Conservation (phyloP, 2,888 invertebrate genomes). For the Rotaria magnacalcarata region DNA sequence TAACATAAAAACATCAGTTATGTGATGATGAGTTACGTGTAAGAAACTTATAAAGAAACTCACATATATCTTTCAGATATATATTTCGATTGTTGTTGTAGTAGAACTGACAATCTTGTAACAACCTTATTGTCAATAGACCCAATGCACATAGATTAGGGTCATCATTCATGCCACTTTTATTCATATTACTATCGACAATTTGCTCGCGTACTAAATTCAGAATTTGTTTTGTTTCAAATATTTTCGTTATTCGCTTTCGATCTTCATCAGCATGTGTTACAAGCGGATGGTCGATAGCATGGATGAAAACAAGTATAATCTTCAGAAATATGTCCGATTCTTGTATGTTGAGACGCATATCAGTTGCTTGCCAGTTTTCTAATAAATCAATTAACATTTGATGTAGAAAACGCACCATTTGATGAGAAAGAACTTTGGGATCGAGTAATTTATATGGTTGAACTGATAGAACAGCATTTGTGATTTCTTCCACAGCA, state of each 20-base stretch:
- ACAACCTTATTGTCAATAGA: not conserved
- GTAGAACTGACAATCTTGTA: no score
- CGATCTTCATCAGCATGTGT: not conserved
- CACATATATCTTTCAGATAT: constrained; percentile 54
- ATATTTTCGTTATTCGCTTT: not conserved
- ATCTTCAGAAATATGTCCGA: not conserved
- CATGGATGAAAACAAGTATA: not conserved
- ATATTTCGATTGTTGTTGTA: no score
- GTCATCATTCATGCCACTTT: not conserved
- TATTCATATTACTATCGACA: not conserved
- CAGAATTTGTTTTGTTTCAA: not conserved
- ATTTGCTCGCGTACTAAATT: not conserved
- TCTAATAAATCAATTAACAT: not conserved
- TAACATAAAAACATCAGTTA: not conserved
- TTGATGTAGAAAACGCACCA: not conserved
- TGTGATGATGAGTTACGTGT: not conserved
- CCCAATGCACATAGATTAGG: not conserved
- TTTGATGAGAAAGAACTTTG: not conserved
- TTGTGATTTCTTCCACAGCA: not conserved
- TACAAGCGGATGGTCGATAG: not conserved
- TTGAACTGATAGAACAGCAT: not conserved
- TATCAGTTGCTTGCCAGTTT: not conserved
- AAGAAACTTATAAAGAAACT: constrained; percentile 44
- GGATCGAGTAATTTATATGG: not conserved
- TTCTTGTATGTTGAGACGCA: not conserved